phyloP scores from a whole-genome alignment of 2,797 vertebrate genomes.

The Protosalanx chinensis region DNA sequence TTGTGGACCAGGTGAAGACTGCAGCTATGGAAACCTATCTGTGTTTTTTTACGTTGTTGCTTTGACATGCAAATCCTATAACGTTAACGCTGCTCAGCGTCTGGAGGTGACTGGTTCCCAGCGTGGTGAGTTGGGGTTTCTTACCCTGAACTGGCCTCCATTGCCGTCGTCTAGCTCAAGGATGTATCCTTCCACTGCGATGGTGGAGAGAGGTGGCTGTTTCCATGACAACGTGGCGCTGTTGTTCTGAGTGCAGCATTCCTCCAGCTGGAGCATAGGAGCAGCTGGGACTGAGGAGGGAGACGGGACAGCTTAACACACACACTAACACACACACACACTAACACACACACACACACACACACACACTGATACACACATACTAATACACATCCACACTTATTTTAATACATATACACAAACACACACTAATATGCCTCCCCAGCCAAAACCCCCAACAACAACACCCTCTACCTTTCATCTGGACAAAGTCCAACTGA shows the following conservation, averaged over 20 bases:
- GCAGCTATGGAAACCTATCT: not conserved
- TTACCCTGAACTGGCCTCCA: conserved; percentile 92
- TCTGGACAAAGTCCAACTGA: conserved; percentile 97
- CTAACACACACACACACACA: not conserved
- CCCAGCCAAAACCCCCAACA: conserved; percentile 7
- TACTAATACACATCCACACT: not conserved
- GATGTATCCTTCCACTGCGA: conserved; percentile 96
- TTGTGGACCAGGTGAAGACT: conserved; percentile 34
- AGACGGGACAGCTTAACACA: conserved; percentile 55
- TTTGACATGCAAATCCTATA: not conserved
- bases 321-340: not conserved
- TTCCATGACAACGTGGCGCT: conserved; percentile 98
- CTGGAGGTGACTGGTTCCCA: not conserved
- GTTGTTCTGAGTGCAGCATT: conserved; percentile 97
- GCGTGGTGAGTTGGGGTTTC: conserved; percentile 28
- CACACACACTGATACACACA: conserved; percentile 2
- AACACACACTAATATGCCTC: not conserved
- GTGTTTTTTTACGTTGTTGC: not conserved
- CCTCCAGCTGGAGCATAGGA: conserved; percentile 95
- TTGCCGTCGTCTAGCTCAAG: conserved; percentile 95
- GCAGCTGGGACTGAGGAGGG: conserved; percentile 88
- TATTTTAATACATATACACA: not conserved
- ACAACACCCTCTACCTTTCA: conserved; percentile 82
- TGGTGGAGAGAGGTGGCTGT: conserved; percentile 91
- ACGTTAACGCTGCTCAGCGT: not conserved